Evolutionary conservation across 1,140 invertebrate genomes (phyloP).

Genomic region (Chlorops oryzae): DNA sequence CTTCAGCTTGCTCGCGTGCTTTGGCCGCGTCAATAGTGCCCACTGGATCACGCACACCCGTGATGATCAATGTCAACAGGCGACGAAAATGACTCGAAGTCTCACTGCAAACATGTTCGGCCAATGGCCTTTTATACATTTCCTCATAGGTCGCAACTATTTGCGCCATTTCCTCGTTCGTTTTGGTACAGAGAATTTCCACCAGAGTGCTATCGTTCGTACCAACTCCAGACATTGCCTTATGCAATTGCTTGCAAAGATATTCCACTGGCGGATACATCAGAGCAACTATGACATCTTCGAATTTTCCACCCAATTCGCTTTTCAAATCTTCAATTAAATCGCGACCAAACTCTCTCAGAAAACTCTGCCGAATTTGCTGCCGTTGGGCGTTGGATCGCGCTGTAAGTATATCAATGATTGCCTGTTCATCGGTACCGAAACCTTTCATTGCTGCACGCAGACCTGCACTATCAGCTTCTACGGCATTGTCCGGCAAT

Average conservation of each 20-base stretch:
- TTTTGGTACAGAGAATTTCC: slow-evolving; percentile 66
- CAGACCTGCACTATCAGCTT: slow-evolving; percentile 59
- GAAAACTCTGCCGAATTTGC: slow-evolving; percentile 60
- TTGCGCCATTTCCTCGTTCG: slow-evolving; percentile 59
- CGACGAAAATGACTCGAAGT: slow-evolving; percentile 73
- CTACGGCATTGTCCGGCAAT: slow-evolving; percentile 59
- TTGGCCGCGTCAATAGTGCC: slow-evolving; percentile 50
- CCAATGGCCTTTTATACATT: slow-evolving; percentile 64
- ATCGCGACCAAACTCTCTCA: slow-evolving; percentile 70
- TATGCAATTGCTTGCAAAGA: slow-evolving; percentile 63
- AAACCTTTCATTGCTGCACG: slow-evolving; percentile 67
- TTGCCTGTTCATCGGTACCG: slow-evolving; percentile 64
- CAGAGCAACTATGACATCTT: slow-evolving; percentile 76
- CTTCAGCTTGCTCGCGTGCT: slow-evolving; percentile 54
- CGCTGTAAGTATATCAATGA: slow-evolving; percentile 61
- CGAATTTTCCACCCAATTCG: slow-evolving; percentile 81
- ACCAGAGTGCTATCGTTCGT: slow-evolving; percentile 59
- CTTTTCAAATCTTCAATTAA: slow-evolving; percentile 78
- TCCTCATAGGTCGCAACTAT: slow-evolving; percentile 62
- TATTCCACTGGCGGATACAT: slow-evolving; percentile 66
- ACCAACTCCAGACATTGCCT: slow-evolving; percentile 61
- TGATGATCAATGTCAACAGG: slow-evolving; percentile 61
- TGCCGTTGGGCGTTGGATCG: slow-evolving; percentile 60
- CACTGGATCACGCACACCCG: slow-evolving; percentile 51
- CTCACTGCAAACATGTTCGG: slow-evolving; percentile 70